These are phyloP conservation scores for Gymnorhina tibicen DNA, from an alignment of 2,113 vertebrate genomes.

Conservation along the genomic window DNA sequence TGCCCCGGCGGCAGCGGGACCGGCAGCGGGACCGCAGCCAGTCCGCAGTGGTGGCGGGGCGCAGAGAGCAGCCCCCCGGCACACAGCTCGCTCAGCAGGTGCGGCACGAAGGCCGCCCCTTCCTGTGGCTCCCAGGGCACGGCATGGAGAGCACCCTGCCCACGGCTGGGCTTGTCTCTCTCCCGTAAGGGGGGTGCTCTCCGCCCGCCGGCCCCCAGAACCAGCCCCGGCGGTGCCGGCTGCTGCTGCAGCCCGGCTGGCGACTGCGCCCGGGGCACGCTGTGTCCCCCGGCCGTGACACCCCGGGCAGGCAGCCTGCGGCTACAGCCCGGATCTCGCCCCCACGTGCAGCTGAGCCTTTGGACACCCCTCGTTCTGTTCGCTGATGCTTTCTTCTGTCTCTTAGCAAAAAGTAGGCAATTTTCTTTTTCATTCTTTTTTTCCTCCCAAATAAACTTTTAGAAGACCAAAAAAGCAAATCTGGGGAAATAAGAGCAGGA, in stretches of 20 bases:
- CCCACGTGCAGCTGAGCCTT: not conserved
- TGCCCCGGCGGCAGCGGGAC: accelerated
- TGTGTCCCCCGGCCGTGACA: not conserved
- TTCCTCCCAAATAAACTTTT: not conserved
- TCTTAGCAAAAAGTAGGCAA: not conserved
- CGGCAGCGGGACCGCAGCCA: accelerated
- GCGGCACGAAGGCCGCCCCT: accelerated
- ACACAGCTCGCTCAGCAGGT: accelerated
- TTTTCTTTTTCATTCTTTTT: not conserved
- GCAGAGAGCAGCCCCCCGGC: accelerated
- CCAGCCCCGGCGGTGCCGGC: not conserved
- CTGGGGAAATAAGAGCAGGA: not conserved
- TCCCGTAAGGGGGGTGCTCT: accelerated
- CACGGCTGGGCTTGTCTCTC: accelerated
- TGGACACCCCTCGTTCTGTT: not conserved
- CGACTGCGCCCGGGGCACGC: accelerated
- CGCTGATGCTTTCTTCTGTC: not conserved
- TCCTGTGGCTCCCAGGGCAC: accelerated
- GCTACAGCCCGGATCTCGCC: accelerated
- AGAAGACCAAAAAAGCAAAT: not conserved
- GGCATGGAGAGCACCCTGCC: not conserved
- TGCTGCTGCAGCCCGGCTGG: not conserved
- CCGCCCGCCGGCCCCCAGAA: accelerated
- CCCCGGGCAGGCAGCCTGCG: accelerated
- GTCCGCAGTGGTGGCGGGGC: accelerated